Conservation (phyloP, 2,888 invertebrate species). For the Gnatocerus cornutus region DNA sequence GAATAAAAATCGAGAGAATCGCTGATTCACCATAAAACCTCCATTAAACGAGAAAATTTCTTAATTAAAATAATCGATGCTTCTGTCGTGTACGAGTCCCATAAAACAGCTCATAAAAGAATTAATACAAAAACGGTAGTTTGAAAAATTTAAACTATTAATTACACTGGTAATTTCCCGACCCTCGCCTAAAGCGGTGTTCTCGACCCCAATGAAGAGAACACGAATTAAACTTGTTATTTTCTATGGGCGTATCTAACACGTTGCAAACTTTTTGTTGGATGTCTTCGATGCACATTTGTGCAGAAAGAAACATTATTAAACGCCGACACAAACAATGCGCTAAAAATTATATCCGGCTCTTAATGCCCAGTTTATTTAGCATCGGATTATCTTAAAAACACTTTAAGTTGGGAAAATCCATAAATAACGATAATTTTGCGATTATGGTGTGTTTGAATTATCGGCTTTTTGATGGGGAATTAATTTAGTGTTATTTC, state of each 20-base stretch:
- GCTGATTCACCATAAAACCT: slow-evolving; percentile 7
- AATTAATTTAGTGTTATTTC: too few species aligned
- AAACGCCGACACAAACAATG: background rate
- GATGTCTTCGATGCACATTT: background rate
- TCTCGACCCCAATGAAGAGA: background rate
- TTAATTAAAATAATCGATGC: slow-evolving; percentile 13
- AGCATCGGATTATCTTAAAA: too few species aligned
- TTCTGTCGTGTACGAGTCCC: background rate
- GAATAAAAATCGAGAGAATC: background rate
- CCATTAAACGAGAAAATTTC: slow-evolving; percentile 1
- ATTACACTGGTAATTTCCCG: slow-evolving; percentile 17
- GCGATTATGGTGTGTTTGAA: too few species aligned
- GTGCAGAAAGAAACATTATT: background rate
- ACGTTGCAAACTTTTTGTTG: slow-evolving; percentile 6
- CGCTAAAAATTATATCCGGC: too few species aligned
- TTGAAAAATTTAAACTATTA: slow-evolving; percentile 22
- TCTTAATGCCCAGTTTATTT: too few species aligned
- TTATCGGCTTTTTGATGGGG: too few species aligned
- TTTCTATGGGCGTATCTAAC: slow-evolving; percentile 3
- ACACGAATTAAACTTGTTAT: slow-evolving; percentile 1
- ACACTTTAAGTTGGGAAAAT: too few species aligned
- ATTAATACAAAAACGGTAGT: slow-evolving; percentile 21
- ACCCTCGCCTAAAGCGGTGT: slow-evolving; percentile 13
- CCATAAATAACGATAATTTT: too few species aligned
- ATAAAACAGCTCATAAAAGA: slow-evolving; percentile 16